Conservation (phyloP, 2,797 vertebrate genomes). For the Enteromius afrohamiltoni region DNA sequence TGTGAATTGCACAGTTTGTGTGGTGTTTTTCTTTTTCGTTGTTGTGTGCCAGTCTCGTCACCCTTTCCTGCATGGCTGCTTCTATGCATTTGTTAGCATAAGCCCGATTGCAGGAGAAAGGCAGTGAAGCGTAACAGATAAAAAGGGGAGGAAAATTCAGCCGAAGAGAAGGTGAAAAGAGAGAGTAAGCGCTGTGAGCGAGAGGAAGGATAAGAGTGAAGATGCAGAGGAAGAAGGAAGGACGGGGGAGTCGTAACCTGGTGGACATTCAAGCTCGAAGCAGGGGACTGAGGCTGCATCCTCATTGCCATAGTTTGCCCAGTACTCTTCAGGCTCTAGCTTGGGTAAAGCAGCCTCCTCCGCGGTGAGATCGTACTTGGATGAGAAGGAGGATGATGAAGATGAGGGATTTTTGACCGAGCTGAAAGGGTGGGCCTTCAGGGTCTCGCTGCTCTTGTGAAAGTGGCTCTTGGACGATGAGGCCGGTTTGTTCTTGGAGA, state of each 20-base stretch:
- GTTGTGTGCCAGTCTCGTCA: slow-evolving; percentile 41
- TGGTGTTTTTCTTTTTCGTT: neutral
- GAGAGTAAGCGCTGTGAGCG: slow-evolving; percentile 65
- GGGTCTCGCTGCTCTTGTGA: slow-evolving; percentile 75
- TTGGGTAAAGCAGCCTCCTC: slow-evolving; percentile 85
- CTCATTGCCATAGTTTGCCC: slow-evolving; percentile 87
- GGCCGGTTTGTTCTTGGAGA: slow-evolving; percentile 80
- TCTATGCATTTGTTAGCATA: slow-evolving; percentile 59
- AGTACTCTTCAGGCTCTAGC: slow-evolving; percentile 85
- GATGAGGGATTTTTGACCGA: slow-evolving; percentile 67
- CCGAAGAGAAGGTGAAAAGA: slow-evolving; percentile 76
- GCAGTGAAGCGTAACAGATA: slow-evolving; percentile 39
- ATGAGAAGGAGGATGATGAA: slow-evolving; percentile 65
- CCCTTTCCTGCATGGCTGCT: slow-evolving; percentile 47
- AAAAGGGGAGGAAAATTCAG: slow-evolving; percentile 64
- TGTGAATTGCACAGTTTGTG: slow-evolving; percentile 21
- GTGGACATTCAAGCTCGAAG: slow-evolving; percentile 77
- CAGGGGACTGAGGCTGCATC: slow-evolving; percentile 79
- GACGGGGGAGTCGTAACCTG: slow-evolving; percentile 69
- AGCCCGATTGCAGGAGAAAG: slow-evolving; percentile 28
- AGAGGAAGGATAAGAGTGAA: slow-evolving; percentile 66
- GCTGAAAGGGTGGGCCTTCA: slow-evolving; percentile 74
- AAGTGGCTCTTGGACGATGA: slow-evolving; percentile 75
- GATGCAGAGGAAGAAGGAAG: slow-evolving; percentile 63
- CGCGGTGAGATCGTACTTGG: slow-evolving; percentile 85